Percentiles rank a stretch among this genome's conserved stretches.
These are phyloP conservation scores for Drosophila mulleri DNA, from an alignment of 2,888 invertebrate species.

Conservation along the genomic window DNA sequence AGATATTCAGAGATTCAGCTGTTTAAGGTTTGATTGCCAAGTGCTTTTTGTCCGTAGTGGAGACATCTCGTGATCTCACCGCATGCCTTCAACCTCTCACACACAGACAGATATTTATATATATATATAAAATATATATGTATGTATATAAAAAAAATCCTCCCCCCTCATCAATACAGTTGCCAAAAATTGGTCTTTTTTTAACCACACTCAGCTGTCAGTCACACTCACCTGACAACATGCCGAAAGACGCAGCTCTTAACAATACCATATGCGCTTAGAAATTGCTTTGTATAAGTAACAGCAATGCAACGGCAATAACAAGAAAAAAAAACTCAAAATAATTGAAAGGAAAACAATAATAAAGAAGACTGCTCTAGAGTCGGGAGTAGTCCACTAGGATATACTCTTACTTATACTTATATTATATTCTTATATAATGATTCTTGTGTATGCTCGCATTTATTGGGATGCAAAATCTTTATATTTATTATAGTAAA, in stretches of 20 bases:
- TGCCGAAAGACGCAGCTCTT: constrained; percentile 6
- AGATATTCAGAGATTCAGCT: constrained; percentile 3
- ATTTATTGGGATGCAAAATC: no score
- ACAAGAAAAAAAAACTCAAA: background rate
- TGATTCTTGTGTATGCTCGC: no score
- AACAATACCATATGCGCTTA: constrained; percentile 3
- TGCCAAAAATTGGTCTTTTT: no score
- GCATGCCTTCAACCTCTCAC: constrained; percentile 44
- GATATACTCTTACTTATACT: background rate
- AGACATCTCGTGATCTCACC: constrained; percentile 71
- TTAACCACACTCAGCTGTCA: no score
- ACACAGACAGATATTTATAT: background rate
- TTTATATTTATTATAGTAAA: no score
- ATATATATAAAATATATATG: background rate
- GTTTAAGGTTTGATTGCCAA: constrained; percentile 46
- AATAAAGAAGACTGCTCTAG: background rate
- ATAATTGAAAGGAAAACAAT: background rate
- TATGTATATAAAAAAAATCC: no score
- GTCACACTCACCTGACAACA: constrained; percentile 17
- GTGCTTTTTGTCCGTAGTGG: constrained; percentile 36
- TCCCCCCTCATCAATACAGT: no score
- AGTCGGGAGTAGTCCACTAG: background rate
- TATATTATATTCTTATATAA: no score
- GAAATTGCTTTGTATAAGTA: background rate
- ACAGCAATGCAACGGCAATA: background rate